These are phyloP conservation scores for Mesoligia furuncula DNA, from an alignment of 2,888 invertebrate species.

Conservation along the genomic window DNA sequence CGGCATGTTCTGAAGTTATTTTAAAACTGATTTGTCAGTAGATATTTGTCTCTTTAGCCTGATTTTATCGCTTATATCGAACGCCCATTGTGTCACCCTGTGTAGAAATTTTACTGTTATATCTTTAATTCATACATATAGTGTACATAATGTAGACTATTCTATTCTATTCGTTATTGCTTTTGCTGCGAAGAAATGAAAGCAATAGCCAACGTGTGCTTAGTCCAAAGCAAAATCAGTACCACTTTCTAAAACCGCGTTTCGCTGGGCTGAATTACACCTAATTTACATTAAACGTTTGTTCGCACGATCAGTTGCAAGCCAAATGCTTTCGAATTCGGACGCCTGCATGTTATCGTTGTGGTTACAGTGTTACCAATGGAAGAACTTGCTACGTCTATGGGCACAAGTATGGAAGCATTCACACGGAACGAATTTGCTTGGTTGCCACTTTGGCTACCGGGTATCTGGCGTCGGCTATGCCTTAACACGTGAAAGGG, in stretches of 20 bases:
- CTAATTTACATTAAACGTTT: conserved; percentile 54
- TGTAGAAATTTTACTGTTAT: neutral
- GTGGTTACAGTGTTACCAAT: conserved; percentile 35
- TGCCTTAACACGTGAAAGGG: neutral
- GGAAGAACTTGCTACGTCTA: conserved; percentile 35
- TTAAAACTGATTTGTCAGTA: neutral
- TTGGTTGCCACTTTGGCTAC: neutral
- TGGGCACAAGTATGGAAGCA: neutral
- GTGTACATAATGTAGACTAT: neutral
- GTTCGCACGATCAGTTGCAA: conserved; percentile 32
- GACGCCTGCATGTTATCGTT: conserved; percentile 48
- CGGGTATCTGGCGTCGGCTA: neutral
- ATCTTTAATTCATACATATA: too few relatives aligned
- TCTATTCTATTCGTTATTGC: neutral
- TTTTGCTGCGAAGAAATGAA: neutral
- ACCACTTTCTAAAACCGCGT: conserved; percentile 45
- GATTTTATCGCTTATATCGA: too few relatives aligned
- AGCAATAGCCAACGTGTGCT: too few relatives aligned
- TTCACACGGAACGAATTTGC: neutral
- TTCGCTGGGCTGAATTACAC: conserved; percentile 36
- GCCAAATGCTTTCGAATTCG: conserved; percentile 45
- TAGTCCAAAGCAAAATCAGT: neutral
- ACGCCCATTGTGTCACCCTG: neutral
- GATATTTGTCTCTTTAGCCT: neutral
- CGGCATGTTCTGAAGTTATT: neutral